Base-by-base conservation (phyloP, 2,888 invertebrate genomes). In the Chrysotoxum bicinctum region DNA sequence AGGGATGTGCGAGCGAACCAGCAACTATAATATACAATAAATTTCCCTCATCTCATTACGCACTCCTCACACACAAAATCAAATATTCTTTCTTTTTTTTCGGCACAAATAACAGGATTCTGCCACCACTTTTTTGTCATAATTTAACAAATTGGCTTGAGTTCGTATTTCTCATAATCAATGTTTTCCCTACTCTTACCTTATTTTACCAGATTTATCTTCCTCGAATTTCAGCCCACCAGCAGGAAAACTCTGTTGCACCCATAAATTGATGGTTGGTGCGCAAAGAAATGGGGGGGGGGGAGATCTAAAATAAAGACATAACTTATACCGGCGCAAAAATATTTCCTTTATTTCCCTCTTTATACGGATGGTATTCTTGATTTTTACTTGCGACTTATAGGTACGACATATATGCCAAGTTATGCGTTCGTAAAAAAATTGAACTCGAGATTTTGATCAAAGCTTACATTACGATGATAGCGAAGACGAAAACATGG, bases 111-210 rank as follows among this genome's bases (percentile, higher is more conserved):
- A 79, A 72, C 37, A 66, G 66, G 37, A 76, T 48, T 73, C 32
- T 52, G 45, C 66, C 80, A 75, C 48, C 66, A 72, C 77, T 84
- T 84, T 85, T 85, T 81, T 77, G 85, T 77, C 80, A 72, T 85
- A 80, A 73, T 73, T 85, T 85, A 69, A 85, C 85, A 85, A 85
- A 85, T 85, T 81, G 76, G 85, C 76, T 77, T 68, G 76, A 77
- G 73, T 81, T 85, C 85, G 74, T 81, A 81, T 85, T 81, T 85
- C 85, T 74, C 48, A 81, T 81, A 76, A 81, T 81, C 85, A 81
- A 77, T 56, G 81, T 32, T 56, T 64, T 68, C 56, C 32, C 30
- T 8, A 48, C 48, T 26, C 26, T 23, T 40, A 66, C 66, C 30
- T 45, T 60, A 26, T 68, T 69, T 48, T 14, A 23, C 21, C 54